Conservation (phyloP, 2,113 vertebrate species). For the Myiozetetes cayanensis region DNA sequence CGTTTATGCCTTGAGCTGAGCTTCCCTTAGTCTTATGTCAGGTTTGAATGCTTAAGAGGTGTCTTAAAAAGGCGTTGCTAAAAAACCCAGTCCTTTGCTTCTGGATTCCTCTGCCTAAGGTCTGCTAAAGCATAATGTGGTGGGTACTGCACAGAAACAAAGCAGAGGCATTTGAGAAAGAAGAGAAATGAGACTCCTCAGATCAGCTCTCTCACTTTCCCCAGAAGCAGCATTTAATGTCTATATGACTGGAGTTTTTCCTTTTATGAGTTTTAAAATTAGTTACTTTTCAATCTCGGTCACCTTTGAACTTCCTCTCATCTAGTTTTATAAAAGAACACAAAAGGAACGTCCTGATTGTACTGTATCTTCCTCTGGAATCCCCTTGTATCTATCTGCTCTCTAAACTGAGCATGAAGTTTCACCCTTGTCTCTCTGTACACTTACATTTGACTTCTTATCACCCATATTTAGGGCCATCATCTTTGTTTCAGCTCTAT, state of each 20-base stretch:
- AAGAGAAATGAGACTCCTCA: conserved; percentile 17
- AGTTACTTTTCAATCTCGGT: conserved; percentile 43
- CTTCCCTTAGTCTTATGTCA: not conserved
- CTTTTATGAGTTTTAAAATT: conserved; percentile 51
- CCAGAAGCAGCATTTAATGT: not conserved
- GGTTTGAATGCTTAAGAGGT: not conserved
- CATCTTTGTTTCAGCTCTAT: not conserved
- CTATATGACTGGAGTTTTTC: not conserved
- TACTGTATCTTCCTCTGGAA: not conserved
- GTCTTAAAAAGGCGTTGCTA: not conserved
- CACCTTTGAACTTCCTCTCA: conserved; percentile 59
- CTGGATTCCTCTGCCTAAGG: not conserved
- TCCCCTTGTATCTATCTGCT: not conserved
- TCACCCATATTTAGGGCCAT: not conserved
- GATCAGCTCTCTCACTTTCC: conserved; percentile 39
- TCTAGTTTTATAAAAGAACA: conserved; percentile 21
- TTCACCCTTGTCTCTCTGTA: not conserved
- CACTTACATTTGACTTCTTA: not conserved
- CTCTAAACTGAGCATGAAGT: not conserved
- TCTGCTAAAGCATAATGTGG: not conserved
- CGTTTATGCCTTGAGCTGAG: not conserved
- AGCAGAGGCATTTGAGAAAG: not conserved
- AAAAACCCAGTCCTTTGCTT: not conserved
- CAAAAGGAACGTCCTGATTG: not conserved
- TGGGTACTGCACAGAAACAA: not conserved